Conservation (phyloP, 2,113 vertebrate genomes). For the Smithornis capensis region DNA sequence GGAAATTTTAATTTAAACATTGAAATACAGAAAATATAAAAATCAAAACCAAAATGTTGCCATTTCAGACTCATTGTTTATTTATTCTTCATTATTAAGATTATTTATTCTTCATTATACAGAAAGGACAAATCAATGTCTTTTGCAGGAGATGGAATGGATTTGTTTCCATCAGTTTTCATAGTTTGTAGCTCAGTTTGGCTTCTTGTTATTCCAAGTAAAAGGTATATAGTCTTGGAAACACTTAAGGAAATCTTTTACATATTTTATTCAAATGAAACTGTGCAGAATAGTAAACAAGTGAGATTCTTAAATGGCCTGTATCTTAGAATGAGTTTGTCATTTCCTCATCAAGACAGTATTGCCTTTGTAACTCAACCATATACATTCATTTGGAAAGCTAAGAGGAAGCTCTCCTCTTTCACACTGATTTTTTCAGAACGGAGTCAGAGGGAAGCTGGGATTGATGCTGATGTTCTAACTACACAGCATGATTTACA, state of each 20-base stretch:
- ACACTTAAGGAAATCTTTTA: not conserved
- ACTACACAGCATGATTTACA: not conserved
- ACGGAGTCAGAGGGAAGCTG: not conserved
- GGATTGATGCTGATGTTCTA: not conserved
- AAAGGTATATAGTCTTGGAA: not conserved
- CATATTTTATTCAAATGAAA: not conserved
- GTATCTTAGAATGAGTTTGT: not conserved
- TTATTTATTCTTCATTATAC: not conserved
- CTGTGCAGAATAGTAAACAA: not conserved
- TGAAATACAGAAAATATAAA: not conserved
- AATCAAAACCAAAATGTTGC: not conserved
- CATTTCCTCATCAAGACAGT: not conserved
- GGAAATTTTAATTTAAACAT: not conserved
- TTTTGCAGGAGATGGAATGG: not conserved
- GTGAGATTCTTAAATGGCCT: not conserved
- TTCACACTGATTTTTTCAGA: not conserved
- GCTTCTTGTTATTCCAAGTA: not conserved
- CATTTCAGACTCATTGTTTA: not conserved
- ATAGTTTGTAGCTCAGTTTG: not conserved
- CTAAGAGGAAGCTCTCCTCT: not conserved
- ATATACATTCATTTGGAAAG: not conserved
- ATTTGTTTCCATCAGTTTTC: not conserved
- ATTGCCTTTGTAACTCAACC: not conserved
- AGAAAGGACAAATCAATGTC: not conserved
- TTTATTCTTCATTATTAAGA: not conserved